phyloP scores from a whole-genome alignment of 2,797 vertebrate genomes.

The Benthosema pterotum region DNA sequence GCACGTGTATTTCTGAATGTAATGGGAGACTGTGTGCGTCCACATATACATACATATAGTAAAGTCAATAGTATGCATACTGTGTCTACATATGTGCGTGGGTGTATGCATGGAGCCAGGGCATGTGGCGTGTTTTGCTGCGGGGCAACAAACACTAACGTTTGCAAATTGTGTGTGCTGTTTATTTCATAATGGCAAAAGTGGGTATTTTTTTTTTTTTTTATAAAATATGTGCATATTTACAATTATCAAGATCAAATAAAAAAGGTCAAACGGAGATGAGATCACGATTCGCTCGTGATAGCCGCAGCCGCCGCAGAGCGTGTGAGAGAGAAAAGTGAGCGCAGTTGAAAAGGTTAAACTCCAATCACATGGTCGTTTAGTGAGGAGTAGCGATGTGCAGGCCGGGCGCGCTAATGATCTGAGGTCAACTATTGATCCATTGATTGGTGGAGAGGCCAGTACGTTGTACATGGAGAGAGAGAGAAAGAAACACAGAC shows the following conservation, averaged over 20 bases:
- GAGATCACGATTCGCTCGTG: too few relatives aligned
- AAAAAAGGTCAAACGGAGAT: too few relatives aligned
- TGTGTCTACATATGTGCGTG: neutral
- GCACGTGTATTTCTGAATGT: too few relatives aligned
- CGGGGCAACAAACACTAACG: neutral
- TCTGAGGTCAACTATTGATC: slow-evolving; percentile 42
- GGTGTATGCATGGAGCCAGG: slow-evolving; percentile 4
- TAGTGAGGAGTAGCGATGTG: slow-evolving; percentile 15
- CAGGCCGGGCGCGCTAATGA: slow-evolving; percentile 34
- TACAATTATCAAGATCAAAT: too few relatives aligned
- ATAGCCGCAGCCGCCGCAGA: too few relatives aligned
- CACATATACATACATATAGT: too few relatives aligned
- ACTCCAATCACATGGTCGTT: slow-evolving; percentile 39
- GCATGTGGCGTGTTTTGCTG: neutral
- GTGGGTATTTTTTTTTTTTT: too few relatives aligned
- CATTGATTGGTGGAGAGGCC: slow-evolving; percentile 51
- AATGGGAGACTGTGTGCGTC: too few relatives aligned
- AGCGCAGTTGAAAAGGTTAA: slow-evolving; percentile 46
- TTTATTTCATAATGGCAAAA: too few relatives aligned
- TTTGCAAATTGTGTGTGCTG: neutral
- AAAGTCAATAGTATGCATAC: neutral
- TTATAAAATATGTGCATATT: too few relatives aligned
- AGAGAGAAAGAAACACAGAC: slow-evolving; percentile 3
- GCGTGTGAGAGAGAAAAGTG: slow-evolving; percentile 17
- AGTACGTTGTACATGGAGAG: slow-evolving; percentile 37